phyloP scores from a whole-genome alignment of 2,797 vertebrate genomes.

The Enteromius viviparus region DNA sequence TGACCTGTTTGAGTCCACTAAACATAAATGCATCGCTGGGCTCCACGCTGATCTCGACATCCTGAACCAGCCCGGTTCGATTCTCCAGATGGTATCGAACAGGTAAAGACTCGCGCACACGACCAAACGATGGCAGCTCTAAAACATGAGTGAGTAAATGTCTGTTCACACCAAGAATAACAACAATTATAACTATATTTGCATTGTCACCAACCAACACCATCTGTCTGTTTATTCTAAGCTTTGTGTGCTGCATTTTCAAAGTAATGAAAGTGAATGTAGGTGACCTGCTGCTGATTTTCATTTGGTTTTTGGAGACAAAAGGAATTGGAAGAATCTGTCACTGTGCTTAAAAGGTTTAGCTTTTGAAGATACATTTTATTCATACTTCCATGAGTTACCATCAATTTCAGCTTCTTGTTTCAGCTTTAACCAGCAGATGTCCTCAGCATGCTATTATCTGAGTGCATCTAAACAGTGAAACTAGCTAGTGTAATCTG shows the following conservation, averaged over 20 bases:
- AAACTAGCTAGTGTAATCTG: neutral
- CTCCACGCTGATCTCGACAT: constrained; percentile 93
- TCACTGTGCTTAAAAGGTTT: neutral
- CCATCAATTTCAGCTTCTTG: neutral
- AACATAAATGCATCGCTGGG: constrained; percentile 99
- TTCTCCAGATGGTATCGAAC: constrained; percentile 93
- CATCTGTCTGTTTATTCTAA: neutral
- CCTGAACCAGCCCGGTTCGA: constrained; percentile 90
- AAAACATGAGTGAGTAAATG: constrained; percentile 14
- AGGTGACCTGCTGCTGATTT: neutral
- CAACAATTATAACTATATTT: neutral
- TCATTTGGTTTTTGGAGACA: neutral
- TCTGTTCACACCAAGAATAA: neutral
- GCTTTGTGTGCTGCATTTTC: neutral
- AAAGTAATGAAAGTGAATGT: neutral
- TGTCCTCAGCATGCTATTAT: neutral
- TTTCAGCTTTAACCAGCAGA: neutral
- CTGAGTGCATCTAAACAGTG: neutral
- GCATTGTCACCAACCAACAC: neutral
- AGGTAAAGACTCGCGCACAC: constrained; percentile 92
- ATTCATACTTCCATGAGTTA: neutral
- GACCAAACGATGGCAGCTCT: constrained; percentile 93
- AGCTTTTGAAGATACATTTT: neutral
- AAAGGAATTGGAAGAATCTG: neutral
- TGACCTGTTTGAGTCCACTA: constrained; percentile 97